A percentile compares a stretch with the other conserved stretches of the same genome.
Evolutionary conservation across 2,797 vertebrate species (phyloP).

Genomic region (Amphiprion clarkii): DNA sequence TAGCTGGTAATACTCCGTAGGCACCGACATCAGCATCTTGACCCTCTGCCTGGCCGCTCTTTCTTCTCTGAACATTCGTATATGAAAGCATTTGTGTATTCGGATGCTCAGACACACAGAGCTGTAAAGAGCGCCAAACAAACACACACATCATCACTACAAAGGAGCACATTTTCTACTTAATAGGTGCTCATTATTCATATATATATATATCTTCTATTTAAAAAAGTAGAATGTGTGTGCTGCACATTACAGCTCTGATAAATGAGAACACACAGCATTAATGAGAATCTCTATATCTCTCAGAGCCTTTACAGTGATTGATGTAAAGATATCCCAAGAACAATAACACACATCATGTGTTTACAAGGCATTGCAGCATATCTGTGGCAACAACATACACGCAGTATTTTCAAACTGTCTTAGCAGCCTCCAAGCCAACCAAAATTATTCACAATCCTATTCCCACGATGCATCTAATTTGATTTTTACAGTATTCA

Average conservation of each 20-base stretch:
- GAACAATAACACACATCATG: constrained; percentile 21
- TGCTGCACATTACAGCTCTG: not conserved
- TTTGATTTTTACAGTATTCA: not conserved
- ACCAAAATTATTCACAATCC: constrained; percentile 16
- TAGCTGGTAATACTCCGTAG: constrained; percentile 47
- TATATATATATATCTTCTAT: not conserved
- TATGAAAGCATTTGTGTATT: not conserved
- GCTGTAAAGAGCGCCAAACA: not conserved
- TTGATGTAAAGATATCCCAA: constrained; percentile 22
- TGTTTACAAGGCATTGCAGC: constrained; percentile 35
- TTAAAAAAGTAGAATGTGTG: not conserved
- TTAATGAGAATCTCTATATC: constrained; percentile 13
- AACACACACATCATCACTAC: constrained; percentile 1
- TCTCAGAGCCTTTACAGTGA: constrained; percentile 24
- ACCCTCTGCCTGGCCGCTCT: constrained; percentile 24
- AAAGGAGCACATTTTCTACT: not conserved
- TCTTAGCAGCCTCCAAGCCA: constrained; percentile 8
- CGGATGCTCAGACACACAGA: not conserved
- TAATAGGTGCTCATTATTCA: constrained; percentile 1
- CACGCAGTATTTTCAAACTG: not conserved
- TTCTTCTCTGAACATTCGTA: constrained; percentile 11
- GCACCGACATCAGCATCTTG: constrained; percentile 50
- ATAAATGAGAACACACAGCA: constrained; percentile 10
- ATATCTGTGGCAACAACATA: constrained; percentile 29
- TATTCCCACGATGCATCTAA: not conserved